Conservation (phyloP, 23 tunicate species). For the Clavelina lepadiformis region DNA sequence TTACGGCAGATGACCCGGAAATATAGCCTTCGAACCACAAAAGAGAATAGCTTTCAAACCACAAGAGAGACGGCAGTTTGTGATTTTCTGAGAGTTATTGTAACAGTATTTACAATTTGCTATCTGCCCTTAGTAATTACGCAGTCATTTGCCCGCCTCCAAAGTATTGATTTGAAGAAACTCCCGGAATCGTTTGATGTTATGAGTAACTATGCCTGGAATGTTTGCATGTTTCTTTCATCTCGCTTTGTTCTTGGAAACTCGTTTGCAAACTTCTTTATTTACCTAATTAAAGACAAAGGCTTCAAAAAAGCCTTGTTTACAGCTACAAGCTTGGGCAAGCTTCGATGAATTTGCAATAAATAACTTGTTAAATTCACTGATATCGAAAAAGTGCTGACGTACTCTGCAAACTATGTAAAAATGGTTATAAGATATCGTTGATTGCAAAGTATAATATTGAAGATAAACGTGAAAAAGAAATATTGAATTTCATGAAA, state of each 20-base stretch:
- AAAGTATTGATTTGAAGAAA: background rate
- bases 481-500: too few relatives aligned
- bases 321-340: too few relatives aligned
- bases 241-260: slow-evolving; percentile 21
- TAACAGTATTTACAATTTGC: slow-evolving; percentile 22
- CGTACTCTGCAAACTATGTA: too few relatives aligned
- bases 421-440: too few relatives aligned
- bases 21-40: too few relatives aligned
- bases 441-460: too few relatives aligned
- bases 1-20: background rate
- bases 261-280: slow-evolving; percentile 26
- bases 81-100: slow-evolving; percentile 1
- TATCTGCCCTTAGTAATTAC: slow-evolving; percentile 27
- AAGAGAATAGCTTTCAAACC: too few relatives aligned
- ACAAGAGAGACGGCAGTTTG: too few relatives aligned
- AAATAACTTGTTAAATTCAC: too few relatives aligned
- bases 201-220: slow-evolving; percentile 5
- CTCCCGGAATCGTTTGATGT: slow-evolving; percentile 17
- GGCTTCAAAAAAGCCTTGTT: slow-evolving; percentile 13
- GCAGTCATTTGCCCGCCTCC: slow-evolving; percentile 16
- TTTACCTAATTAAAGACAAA: slow-evolving; percentile 17
- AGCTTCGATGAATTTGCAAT: too few relatives aligned
- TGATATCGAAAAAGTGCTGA: too few relatives aligned
- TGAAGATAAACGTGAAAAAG: too few relatives aligned
- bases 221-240: slow-evolving; percentile 27